Conservation (phyloP, 2,888 invertebrate species). For the Protophormia terraenovae region DNA sequence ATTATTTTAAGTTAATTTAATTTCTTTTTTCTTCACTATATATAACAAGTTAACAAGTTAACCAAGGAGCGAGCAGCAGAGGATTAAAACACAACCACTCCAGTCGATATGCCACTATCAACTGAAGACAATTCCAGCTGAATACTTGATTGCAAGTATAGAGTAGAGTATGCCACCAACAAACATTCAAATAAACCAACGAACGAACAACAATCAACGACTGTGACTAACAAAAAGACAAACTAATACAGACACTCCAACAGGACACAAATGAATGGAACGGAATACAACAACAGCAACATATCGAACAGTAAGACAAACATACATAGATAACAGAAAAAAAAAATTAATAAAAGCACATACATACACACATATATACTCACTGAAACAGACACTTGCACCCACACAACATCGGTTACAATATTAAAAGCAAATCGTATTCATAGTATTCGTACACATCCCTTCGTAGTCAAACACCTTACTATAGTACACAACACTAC, state of each 20-base stretch:
- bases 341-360: neutral
- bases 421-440: slow-evolving; percentile 25
- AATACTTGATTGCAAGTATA: slow-evolving; percentile 51
- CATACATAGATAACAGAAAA: slow-evolving; percentile 28
- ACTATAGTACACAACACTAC: neutral
- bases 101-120: slow-evolving; percentile 69
- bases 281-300: slow-evolving; percentile 4
- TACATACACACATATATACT: neutral
- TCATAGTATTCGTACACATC: neutral
- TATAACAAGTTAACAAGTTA: neutral
- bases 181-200: neutral
- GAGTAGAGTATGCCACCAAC: slow-evolving; percentile 28
- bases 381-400: neutral
- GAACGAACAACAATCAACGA: slow-evolving; percentile 22
- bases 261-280: slow-evolving; percentile 60
- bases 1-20: neutral
- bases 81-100: slow-evolving; percentile 68
- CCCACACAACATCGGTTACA: slow-evolving; percentile 35
- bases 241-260: slow-evolving; percentile 48
- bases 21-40: neutral
- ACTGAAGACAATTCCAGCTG: slow-evolving; percentile 68
- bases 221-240: slow-evolving; percentile 44
- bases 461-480: slow-evolving; percentile 27
- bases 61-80: slow-evolving; percentile 6
- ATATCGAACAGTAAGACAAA: slow-evolving; percentile 52